A percentile compares a stretch with the other conserved stretches of the same genome.
Evolutionary conservation across 2,113 vertebrate species (phyloP).

Genomic region (Scatophagus argus): DNA sequence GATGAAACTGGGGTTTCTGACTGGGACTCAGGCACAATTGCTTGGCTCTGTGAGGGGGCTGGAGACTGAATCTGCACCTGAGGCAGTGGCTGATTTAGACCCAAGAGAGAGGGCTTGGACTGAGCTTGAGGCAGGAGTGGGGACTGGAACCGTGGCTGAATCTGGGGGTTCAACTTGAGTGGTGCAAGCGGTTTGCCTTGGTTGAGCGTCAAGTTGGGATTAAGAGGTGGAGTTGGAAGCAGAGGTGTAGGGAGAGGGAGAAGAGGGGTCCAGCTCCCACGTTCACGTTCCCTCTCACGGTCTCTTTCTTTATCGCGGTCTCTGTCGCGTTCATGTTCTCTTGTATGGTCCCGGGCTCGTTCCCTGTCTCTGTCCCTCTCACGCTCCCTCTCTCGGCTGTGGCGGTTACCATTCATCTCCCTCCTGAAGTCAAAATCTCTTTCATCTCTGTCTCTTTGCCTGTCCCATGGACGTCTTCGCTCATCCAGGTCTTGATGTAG

Average conservation of each 20-base stretch:
- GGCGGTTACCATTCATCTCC: constrained; percentile 94
- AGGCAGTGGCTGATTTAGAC: constrained; percentile 56
- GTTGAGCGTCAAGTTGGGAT: constrained; percentile 75
- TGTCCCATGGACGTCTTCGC: constrained; percentile 95
- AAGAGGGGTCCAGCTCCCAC: constrained; percentile 77
- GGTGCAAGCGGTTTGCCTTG: constrained; percentile 75
- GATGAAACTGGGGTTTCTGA: constrained; percentile 34
- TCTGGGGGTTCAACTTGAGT: constrained; percentile 72
- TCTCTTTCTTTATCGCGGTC: constrained; percentile 76
- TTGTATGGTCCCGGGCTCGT: constrained; percentile 62
- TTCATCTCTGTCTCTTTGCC: constrained; percentile 95
- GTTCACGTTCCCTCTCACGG: constrained; percentile 73
- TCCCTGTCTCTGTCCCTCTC: constrained; percentile 69
- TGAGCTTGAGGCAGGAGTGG: constrained; percentile 72
- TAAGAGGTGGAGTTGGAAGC: constrained; percentile 78
- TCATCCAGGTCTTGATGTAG: constrained; percentile 97
- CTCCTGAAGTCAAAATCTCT: constrained; percentile 96
- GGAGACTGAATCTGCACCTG: constrained; percentile 56
- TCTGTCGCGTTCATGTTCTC: constrained; percentile 65
- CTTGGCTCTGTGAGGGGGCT: constrained; percentile 51
- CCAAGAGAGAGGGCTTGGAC: constrained; percentile 54
- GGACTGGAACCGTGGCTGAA: constrained; percentile 68
- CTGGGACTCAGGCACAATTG: constrained; percentile 21
- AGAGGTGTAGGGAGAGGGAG: constrained; percentile 78
- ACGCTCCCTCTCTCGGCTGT: constrained; percentile 89